Base-by-base conservation (phyloP, 2,888 invertebrate genomes). In the Helleia helle region DNA sequence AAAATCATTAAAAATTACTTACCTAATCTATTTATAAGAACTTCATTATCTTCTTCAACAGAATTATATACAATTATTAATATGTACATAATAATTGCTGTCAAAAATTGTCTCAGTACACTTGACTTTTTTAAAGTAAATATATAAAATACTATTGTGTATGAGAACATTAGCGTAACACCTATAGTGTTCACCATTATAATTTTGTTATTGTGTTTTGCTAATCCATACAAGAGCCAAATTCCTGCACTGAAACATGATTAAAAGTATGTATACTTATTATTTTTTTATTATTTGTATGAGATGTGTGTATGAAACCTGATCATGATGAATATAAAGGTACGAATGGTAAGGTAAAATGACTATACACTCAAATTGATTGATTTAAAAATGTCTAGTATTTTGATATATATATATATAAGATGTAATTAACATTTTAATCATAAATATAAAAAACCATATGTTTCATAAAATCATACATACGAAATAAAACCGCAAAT, bases 201-300 rank as follows among this genome's bases (percentile, higher is more conserved):
- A 52, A 95, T 86, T 43, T 90, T 91, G 39, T 77, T 75, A 62
- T 95, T 94, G 49, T 86, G 72, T 55, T 92, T 92, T 41, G 91
- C 70, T 48, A 91, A 75, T 22, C 94, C 95, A 75, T 96, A 96
- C 36, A 91, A 81, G 22, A 94, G 71, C 95, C 95, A 95, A 42
- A 94, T 76, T 52, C 88, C 88, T 58, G 91, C 90, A 48, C 93
- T 93, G 80, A 43, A 87, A 84, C 42, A 43, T 47, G 43, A 58
- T 48, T 43, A 42, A n/a, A 3, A 34, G n/a, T n/a, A n/a, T n/a
- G n/a, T n/a, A n/a, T n/a, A n/a, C n/a, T n/a, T n/a, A n/a, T n/a
- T n/a, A n/a, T n/a, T n/a, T n/a, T n/a, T n/a, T n/a, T n/a, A n/a
- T n/a, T n/a, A n/a, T n/a, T n/a, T n/a, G n/a, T n/a, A n/a, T n/a